A percentile compares a stretch with the other conserved stretches of the same genome.
Evolutionary conservation across 2,797 vertebrate species (phyloP).

Genomic region (Stomatorhinus walkeri): DNA sequence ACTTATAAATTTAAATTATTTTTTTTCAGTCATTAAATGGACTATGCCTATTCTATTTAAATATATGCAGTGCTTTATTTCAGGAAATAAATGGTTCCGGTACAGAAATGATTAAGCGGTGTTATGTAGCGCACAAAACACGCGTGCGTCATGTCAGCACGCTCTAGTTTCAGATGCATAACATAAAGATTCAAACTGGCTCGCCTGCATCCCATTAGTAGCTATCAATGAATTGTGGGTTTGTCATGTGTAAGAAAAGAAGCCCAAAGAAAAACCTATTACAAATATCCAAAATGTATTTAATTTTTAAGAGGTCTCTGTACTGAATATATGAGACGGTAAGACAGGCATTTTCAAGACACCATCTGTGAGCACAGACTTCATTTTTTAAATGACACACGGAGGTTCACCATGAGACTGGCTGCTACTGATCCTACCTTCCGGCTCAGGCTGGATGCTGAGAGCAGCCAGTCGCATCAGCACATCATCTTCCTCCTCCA

Average conservation of each 20-base stretch:
- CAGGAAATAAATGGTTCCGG: not conserved
- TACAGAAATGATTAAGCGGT: not conserved
- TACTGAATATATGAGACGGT: not conserved
- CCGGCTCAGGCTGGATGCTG: conserved; percentile 42
- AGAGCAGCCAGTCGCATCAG: conserved; percentile 44
- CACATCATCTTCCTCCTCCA: conserved; percentile 53
- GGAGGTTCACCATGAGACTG: not conserved
- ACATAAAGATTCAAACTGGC: not conserved
- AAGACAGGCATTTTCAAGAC: not conserved
- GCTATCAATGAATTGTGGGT: not conserved
- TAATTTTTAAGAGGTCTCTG: not conserved
- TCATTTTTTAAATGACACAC: not conserved
- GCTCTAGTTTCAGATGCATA: not conserved
- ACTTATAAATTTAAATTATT: not conserved
- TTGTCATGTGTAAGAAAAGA: not conserved
- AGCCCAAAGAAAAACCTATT: not conserved
- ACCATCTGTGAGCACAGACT: not conserved
- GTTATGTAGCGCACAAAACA: not conserved
- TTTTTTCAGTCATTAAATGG: not conserved
- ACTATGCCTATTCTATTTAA: not conserved
- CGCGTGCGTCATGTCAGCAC: not conserved
- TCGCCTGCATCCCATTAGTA: not conserved
- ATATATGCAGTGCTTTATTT: not conserved
- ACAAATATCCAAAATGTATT: not conserved
- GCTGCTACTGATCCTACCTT: conserved; percentile 37